A percentile compares a stretch with the other conserved stretches of the same genome.
Evolutionary conservation across 2,797 vertebrate genomes (phyloP).

Genomic region (Chaenodraco wilsoni): DNA sequence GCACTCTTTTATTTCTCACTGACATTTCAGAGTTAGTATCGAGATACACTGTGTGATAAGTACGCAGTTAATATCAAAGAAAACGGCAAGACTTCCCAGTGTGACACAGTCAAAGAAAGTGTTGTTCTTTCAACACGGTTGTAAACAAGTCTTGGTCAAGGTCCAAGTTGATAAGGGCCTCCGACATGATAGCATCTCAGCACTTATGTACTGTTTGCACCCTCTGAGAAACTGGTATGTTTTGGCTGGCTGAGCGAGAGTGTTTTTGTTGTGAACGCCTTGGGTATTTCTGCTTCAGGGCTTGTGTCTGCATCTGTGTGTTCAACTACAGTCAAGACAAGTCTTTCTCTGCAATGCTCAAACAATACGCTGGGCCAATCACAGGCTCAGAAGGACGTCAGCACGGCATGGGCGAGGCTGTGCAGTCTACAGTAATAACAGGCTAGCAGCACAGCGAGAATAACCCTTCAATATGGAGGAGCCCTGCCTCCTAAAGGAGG

Average conservation of each 20-base stretch:
- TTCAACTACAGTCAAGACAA: constrained; percentile 44
- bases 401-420: constrained; percentile 49
- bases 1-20: constrained; percentile 23
- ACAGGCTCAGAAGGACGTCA: constrained; percentile 5
- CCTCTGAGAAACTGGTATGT: constrained; percentile 8
- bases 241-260: neutral
- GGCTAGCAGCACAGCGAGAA: constrained; percentile 35
- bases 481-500: constrained; percentile 28
- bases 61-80: neutral
- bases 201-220: constrained; percentile 13
- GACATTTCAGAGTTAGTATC: constrained; percentile 7
- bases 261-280: constrained; percentile 1
- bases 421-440: constrained; percentile 49
- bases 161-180: constrained; percentile 19
- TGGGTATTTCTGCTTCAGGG: neutral
- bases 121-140: constrained; percentile 1
- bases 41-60: constrained; percentile 19
- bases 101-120: neutral
- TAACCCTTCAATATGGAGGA: constrained; percentile 27
- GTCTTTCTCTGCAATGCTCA: constrained; percentile 17
- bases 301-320: constrained; percentile 39
- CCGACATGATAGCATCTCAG: constrained; percentile 19
- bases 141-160: constrained; percentile 22
- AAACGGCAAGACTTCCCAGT: constrained; percentile 13
- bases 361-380: constrained; percentile 34